Conservation (phyloP, 1,140 invertebrate species). For the Lepidostoma basale region DNA sequence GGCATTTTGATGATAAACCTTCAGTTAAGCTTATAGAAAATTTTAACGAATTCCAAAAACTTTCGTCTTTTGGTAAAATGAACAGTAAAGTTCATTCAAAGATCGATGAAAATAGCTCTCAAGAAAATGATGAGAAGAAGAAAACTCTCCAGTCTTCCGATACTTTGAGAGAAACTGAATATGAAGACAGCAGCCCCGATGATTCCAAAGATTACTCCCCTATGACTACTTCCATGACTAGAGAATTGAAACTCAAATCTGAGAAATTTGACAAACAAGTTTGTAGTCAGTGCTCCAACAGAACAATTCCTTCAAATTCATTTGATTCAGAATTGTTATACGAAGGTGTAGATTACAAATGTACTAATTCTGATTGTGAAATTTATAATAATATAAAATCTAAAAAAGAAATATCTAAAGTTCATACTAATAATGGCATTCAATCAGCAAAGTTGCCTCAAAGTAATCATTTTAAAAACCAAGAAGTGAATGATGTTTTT, state of each 20-base stretch:
- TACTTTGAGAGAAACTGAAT: constrained; percentile 39
- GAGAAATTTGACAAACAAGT: constrained; percentile 83
- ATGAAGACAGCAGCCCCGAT: constrained; percentile 74
- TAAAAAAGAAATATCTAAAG: neutral
- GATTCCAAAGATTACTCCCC: constrained; percentile 83
- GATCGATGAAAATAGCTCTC: neutral
- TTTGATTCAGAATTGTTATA: constrained; percentile 50
- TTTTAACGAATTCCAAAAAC: constrained; percentile 22
- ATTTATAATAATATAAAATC: constrained; percentile 3
- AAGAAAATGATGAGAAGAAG: neutral
- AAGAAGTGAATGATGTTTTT: constrained; percentile 63
- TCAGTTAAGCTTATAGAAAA: constrained; percentile 21
- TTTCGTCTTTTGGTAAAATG: constrained; percentile 64
- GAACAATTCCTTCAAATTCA: constrained; percentile 53
- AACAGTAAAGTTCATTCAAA: constrained; percentile 47
- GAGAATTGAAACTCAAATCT: constrained; percentile 78
- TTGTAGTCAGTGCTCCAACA: constrained; percentile 57
- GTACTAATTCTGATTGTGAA: constrained; percentile 23
- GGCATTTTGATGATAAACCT: constrained; percentile 47
- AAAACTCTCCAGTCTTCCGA: constrained; percentile 64
- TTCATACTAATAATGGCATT: neutral
- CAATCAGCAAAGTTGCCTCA: neutral
- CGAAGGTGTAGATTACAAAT: constrained; percentile 22
- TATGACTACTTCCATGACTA: constrained; percentile 84
- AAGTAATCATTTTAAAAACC: neutral